Evolutionary conservation across 92 coral and sea anemone species (phyloP), one percentile per base, ranked within the genome.

Genomic region (Micromussa lordhowensis): DNA sequence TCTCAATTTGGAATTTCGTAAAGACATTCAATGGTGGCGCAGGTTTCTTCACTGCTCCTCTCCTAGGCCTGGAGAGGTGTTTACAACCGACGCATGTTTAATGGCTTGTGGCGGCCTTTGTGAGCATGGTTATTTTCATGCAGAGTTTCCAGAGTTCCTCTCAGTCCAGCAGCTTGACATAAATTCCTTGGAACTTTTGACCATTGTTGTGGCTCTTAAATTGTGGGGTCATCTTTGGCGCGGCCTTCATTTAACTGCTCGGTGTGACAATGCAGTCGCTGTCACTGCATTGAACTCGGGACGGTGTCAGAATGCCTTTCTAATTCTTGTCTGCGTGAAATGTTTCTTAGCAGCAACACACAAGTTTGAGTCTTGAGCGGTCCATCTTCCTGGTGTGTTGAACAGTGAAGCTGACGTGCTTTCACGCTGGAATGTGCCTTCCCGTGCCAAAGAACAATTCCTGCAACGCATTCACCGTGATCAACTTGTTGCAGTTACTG

Each of bases 291-390:
- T 82, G 77, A 82, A 64, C 26, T n/a, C 86, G 1, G 86, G 86
- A 28, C 77, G 86, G 5, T 86, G 83, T 48, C 29, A 30, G 34
- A 14, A 77, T 55, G 30, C 83, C 7, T 55, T 57, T 38, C 75
- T 86, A 86, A 86, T 38, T 38, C 73, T 8, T 86, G 83, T 63
- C 53, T 86, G 1, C 55, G 89, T 3, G 89, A 86, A 29, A 82
- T 79, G 78, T 18, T 87, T 31, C 35, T 35, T 87, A 24, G 75
- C 91, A 8, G 87, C 91, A 12, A 32, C 51, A 3, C 54, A 30
- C 82, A 82, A 71, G 32, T 82, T 88, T 68, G 91, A 88, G 63
- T 11, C 75, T 58, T 78, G 91, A 10, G 78, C 81, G 29, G 91
- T 82, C 14, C 88, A 88, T 48, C 36, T 88, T 17, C 91, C 91